These are phyloP conservation scores for Syrmaticus mikado DNA, from an alignment of 2,113 vertebrate genomes.

Conservation along the genomic window DNA sequence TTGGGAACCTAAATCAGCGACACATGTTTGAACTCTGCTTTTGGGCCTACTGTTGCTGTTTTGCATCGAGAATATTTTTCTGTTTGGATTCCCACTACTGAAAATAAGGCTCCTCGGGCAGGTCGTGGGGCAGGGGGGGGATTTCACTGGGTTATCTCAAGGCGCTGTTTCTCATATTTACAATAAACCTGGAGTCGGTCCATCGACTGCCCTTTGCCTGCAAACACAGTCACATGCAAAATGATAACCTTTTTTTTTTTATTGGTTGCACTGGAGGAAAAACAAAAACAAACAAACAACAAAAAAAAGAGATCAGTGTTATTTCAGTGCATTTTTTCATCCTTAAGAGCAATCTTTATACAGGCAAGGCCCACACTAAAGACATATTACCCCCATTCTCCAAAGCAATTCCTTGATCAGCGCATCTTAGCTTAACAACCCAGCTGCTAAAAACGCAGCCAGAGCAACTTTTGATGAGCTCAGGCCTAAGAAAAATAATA, in stretches of 20 bases:
- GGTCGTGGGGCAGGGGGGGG: constrained; percentile 7
- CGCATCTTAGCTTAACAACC: constrained; percentile 6
- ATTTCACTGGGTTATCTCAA: constrained; percentile 10
- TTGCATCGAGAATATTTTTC: constrained; percentile 70
- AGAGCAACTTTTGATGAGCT: constrained; percentile 55
- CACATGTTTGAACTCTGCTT: constrained; percentile 75
- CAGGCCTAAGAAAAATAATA: neutral
- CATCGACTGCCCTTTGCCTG: neutral
- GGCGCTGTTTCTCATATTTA: constrained; percentile 44
- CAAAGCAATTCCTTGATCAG: neutral
- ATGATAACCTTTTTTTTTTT: constrained; percentile 34
- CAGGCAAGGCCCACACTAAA: neutral
- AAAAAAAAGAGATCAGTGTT: neutral
- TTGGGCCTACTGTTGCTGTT: constrained; percentile 73
- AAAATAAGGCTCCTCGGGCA: constrained; percentile 62
- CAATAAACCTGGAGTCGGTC: constrained; percentile 3
- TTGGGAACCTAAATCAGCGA: constrained; percentile 75
- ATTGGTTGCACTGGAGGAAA: neutral
- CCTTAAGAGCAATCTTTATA: neutral
- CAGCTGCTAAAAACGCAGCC: neutral
- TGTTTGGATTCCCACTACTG: constrained; percentile 42
- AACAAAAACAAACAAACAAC: too few relatives aligned
- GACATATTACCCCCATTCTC: neutral
- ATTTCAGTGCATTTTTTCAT: neutral
- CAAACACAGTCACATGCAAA: neutral